Percentiles rank a stretch among this genome's conserved stretches.
Conservation (phyloP, 2,797 vertebrate species). For the Sebastes trivittatus region DNA sequence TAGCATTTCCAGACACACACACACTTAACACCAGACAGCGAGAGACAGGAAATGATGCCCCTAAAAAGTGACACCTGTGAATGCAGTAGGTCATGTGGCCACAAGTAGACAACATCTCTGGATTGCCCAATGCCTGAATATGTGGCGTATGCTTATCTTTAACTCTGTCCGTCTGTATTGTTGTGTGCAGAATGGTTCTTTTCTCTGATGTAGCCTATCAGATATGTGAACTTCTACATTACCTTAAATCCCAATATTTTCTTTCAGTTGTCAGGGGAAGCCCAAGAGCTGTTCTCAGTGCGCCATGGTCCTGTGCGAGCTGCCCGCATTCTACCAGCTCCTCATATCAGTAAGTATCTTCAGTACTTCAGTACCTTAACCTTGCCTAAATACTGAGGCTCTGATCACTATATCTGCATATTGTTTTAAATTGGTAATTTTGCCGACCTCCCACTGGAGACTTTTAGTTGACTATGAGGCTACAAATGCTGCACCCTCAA, state of each 20-base stretch:
- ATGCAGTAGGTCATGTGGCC: background rate
- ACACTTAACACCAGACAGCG: background rate
- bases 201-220: background rate
- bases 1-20: background rate
- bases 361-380: background rate
- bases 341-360: conserved; percentile 91
- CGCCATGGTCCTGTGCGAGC: conserved; percentile 93
- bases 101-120: background rate
- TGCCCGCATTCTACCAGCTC: conserved; percentile 91
- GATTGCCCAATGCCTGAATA: background rate
- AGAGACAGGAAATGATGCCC: background rate
- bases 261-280: conserved; percentile 92
- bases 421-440: background rate
- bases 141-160: background rate
- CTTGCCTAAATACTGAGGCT: background rate
- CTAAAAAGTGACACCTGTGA: background rate
- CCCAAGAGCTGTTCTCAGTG: conserved; percentile 96
- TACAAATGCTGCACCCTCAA: background rate
- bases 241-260: conserved; percentile 10
- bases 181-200: background rate
- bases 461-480: background rate
- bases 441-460: background rate
- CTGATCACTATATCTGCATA: background rate
- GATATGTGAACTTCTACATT: background rate
- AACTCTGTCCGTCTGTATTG: background rate